Evolutionary conservation across 1,140 invertebrate species (phyloP), one percentile per base, ranked within the genome.

Genomic region (Hypsibius dujardini): DNA sequence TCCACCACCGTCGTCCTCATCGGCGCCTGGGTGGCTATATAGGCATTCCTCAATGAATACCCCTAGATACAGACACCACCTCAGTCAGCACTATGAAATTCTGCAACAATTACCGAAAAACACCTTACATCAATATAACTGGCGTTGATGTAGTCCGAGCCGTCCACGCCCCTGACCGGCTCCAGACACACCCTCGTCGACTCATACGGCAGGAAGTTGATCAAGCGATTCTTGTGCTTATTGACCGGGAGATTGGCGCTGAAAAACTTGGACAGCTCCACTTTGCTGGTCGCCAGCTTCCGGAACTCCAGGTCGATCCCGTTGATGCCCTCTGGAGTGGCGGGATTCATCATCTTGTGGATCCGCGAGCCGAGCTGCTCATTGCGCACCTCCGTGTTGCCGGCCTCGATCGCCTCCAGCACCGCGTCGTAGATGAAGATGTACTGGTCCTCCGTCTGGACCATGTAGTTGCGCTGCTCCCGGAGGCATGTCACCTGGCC

Each of bases 301-400:
- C 95, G 97, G 78, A 98, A 99, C 80, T 99, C 95, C 74, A 96
- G 83, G 80, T 98, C 94, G 90, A 99, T 95, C 50, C 92, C 92
- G 0, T 91, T 95, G 69, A 93, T 88, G 76, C 87, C 90, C 76
- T 93, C 90, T 71, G 88, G 72, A 72, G 75, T 76, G 71, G 73
- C 76, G 3, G 83, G 80, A 74, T 88, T 88, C 83, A 91, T 87
- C 3, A 98, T 81, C 76, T 91, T 92, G 77, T 97, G 91, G 73
- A 98, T 89, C 79, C 98, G 94, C 3, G 87, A 85, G 76, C 95
- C 92, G 47, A 99, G 82, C 78, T 92, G 93, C 50, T 89, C 84
- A 2, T 90, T 90, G 0, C 90, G 88, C 42, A 96, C 86, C 81
- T 98, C 95, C 0, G 95, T 98, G 74, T 88, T 87, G 1, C 94